A percentile compares a stretch with the other conserved stretches of the same genome.
These are phyloP conservation scores for Virgularia gustaviana DNA, from an alignment of 92 coral and sea anemone genomes.

Conservation along the genomic window DNA sequence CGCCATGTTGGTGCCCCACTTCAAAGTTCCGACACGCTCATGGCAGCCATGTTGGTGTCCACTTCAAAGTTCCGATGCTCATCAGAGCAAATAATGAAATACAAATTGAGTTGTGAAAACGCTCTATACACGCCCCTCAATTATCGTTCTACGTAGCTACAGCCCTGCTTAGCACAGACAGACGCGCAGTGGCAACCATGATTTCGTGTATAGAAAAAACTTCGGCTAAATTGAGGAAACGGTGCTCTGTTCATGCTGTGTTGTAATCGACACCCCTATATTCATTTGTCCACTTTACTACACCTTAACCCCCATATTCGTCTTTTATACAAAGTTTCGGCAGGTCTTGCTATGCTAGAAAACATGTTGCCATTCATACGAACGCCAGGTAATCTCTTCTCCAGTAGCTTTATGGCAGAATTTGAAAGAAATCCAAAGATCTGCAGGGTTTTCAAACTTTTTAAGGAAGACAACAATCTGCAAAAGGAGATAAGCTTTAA, in stretches of 20 bases:
- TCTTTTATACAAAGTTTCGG: slow-evolving; percentile 58
- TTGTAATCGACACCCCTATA: neutral
- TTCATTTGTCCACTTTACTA: slow-evolving; percentile 20
- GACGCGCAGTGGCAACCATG: too few relatives aligned
- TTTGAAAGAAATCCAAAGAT: slow-evolving; percentile 73
- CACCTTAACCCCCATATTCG: slow-evolving; percentile 75
- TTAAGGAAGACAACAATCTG: slow-evolving; percentile 62
- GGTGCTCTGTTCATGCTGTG: neutral
- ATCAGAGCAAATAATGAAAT: too few relatives aligned
- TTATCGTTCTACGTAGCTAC: neutral
- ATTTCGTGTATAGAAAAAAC: too few relatives aligned
- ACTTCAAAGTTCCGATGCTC: too few relatives aligned
- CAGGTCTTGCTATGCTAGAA: slow-evolving; percentile 79
- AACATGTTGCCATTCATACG: slow-evolving; percentile 63
- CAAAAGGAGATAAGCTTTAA: neutral
- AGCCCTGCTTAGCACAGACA: too few relatives aligned
- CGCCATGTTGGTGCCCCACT: too few relatives aligned
- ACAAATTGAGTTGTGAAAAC: too few relatives aligned
- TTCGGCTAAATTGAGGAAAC: neutral
- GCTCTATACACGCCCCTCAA: too few relatives aligned
- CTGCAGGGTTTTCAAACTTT: slow-evolving; percentile 61
- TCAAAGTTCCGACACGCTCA: too few relatives aligned
- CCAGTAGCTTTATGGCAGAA: slow-evolving; percentile 63
- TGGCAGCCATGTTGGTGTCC: too few relatives aligned
- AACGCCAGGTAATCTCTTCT: slow-evolving; percentile 59